Evolutionary conservation across 2,113 vertebrate species (phyloP).

Genomic region (Nibea coibor): DNA sequence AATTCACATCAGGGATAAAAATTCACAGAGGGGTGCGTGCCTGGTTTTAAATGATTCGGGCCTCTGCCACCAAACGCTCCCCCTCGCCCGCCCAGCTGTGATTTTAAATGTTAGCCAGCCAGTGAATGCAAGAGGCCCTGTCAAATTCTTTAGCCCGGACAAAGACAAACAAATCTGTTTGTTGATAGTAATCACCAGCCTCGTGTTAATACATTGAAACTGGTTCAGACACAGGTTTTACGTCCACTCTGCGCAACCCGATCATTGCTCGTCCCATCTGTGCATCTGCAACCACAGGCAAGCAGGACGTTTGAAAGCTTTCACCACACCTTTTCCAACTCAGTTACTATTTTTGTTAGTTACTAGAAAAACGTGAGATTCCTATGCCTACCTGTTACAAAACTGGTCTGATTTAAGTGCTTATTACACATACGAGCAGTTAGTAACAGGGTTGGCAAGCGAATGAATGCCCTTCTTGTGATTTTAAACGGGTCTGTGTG

Average conservation of each 20-base stretch:
- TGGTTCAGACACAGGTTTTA: constrained; percentile 46
- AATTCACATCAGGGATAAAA: constrained; percentile 31
- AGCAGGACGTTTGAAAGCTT: background rate
- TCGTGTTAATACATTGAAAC: constrained; percentile 54
- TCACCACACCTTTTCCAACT: too few species aligned
- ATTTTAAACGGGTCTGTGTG: too few species aligned
- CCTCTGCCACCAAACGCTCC: background rate
- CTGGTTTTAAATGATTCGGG: background rate
- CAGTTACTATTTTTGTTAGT: too few species aligned
- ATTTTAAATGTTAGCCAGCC: constrained; percentile 48
- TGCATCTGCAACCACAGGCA: background rate
- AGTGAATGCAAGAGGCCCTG: constrained; percentile 51
- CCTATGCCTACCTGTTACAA: too few species aligned
- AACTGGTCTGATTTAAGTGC: too few species aligned
- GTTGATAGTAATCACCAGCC: constrained; percentile 61
- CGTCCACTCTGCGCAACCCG: constrained; percentile 16
- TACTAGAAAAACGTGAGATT: too few species aligned
- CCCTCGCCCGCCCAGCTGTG: constrained; percentile 45
- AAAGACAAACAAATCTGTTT: constrained; percentile 71
- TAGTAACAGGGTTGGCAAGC: too few species aligned
- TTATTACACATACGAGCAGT: too few species aligned
- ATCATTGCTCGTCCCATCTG: background rate
- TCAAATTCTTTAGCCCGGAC: constrained; percentile 58
- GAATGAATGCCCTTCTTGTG: too few species aligned
- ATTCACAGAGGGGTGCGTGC: constrained; percentile 11